Conservation (phyloP, 2,113 vertebrate species). For the Callospermophilus lateralis region DNA sequence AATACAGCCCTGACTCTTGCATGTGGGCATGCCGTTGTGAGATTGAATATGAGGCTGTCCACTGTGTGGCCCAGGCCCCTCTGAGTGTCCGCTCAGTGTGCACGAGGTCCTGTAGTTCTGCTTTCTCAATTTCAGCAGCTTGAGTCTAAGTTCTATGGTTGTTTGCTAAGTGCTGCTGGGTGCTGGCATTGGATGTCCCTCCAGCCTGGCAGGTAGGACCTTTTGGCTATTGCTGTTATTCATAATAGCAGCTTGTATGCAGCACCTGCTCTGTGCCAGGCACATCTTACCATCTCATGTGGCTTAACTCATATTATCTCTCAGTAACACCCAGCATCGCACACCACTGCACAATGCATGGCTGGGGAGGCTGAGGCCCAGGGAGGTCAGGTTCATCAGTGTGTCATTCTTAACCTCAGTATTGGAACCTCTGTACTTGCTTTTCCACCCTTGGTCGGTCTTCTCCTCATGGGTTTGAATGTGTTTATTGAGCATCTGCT, state of each 20-base stretch:
- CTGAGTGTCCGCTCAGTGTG: too few relatives aligned
- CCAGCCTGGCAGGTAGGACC: too few relatives aligned
- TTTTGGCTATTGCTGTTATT: not conserved
- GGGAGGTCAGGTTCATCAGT: not conserved
- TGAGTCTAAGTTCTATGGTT: too few relatives aligned
- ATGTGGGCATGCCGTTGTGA: too few relatives aligned
- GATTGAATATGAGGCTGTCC: too few relatives aligned
- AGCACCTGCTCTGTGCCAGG: not conserved
- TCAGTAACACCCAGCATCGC: not conserved
- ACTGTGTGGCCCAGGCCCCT: too few relatives aligned
- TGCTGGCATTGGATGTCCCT: too few relatives aligned
- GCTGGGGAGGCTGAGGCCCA: not conserved
- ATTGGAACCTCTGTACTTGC: not conserved
- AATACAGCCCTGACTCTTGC: too few relatives aligned
- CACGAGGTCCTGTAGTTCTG: too few relatives aligned
- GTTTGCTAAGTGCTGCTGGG: too few relatives aligned
- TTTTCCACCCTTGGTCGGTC: not conserved
- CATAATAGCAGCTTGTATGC: accelerated
- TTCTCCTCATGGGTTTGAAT: not conserved
- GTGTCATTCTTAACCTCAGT: not conserved
- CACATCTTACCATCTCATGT: not conserved
- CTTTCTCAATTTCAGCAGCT: too few relatives aligned
- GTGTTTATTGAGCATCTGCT: not conserved
- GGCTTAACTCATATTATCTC: not conserved
- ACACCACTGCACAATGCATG: not conserved